Evolutionary conservation across 2,888 invertebrate species (phyloP).

Genomic region (Dynastes hyllus): DNA sequence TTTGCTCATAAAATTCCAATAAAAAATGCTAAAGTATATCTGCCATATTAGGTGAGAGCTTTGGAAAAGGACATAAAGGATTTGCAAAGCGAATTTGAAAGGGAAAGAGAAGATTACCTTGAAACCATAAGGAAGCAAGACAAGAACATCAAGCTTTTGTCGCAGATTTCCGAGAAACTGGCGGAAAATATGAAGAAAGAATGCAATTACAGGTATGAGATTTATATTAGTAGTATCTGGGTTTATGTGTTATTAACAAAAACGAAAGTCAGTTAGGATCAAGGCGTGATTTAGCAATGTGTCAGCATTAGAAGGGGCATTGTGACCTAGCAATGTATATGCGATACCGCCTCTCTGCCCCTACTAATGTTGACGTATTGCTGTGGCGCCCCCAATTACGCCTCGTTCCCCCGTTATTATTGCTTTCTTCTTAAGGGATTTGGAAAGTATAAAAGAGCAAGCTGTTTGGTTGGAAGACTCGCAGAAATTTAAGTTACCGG

Average conservation of each 20-base stretch:
- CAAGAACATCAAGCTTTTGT: constrained; percentile 78
- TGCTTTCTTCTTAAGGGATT: constrained; percentile 71
- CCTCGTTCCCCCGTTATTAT: too few relatives aligned
- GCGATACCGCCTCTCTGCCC: too few relatives aligned
- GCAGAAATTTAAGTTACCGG: constrained; percentile 82
- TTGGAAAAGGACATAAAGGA: constrained; percentile 84
- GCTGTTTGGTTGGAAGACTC: constrained; percentile 85
- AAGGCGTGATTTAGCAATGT: too few relatives aligned
- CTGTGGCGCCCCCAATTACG: too few relatives aligned
- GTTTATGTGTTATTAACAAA: too few relatives aligned
- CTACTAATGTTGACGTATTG: too few relatives aligned
- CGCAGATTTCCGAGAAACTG: constrained; percentile 79
- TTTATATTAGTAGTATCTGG: too few relatives aligned
- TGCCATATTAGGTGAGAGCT: constrained; percentile 73
- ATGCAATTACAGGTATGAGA: constrained; percentile 79
- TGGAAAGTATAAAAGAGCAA: constrained; percentile 80
- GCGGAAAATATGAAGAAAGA: constrained; percentile 81
- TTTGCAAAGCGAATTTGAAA: constrained; percentile 87
- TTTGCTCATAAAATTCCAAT: too few relatives aligned
- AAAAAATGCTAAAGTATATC: neutral
- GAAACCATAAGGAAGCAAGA: constrained; percentile 86
- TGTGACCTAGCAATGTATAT: too few relatives aligned
- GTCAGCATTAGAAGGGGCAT: too few relatives aligned
- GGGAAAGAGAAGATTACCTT: constrained; percentile 86
- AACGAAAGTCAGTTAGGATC: too few relatives aligned